Base-by-base conservation (phyloP, 2,888 invertebrate species). In the Oscheius onirici region DNA sequence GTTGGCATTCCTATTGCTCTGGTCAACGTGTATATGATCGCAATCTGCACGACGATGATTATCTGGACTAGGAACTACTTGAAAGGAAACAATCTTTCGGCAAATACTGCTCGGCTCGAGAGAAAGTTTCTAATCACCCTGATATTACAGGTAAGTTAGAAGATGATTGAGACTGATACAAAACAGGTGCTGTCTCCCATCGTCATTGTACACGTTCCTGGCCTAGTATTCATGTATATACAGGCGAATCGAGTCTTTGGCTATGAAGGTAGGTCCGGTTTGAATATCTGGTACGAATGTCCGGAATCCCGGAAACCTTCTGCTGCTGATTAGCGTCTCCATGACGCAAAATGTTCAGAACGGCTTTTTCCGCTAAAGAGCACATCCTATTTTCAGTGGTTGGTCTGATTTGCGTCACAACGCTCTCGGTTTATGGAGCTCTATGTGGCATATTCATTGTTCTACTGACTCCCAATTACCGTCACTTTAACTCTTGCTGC, bases 61-160 rank as follows among this genome's bases (percentile, higher is more conserved):
- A 3, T 20, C 17, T 17, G n/a, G 41, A 57, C 57, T 15, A 57
- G 26, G 34, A 57, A 34, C 10, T 58, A 17, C 17, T 20, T 58
- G 13, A n/a, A 34, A 34, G 58, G 41, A 41, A 58, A 58, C 17
- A 58, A n/a, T 20, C 8, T 40, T 1, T 58, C 58, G 6, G 28
- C 40, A 15, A 40, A 17, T 34, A 40, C 58, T 41, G 58, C 58
- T n/a, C 24, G 34, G 20, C 20, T 58, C 1, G 58, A 58, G 28
- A 34, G 58, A 11, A 34, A 40, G 20, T 58, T 58, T 17, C 41
- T 58, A 3, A 20, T 40, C 58, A 58, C 58, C n/a, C 41, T 58
- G 1, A 58, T 58, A 28, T 40, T 58, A 10, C 58, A 34, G 41
- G 58, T 58, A 26, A 26, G n/a, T 34, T 8, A 34, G 1, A 40